A percentile compares a stretch with the other conserved stretches of the same genome.
phyloP scores from a whole-genome alignment of 2,888 invertebrate species.

The Drosophila niveifrons region DNA sequence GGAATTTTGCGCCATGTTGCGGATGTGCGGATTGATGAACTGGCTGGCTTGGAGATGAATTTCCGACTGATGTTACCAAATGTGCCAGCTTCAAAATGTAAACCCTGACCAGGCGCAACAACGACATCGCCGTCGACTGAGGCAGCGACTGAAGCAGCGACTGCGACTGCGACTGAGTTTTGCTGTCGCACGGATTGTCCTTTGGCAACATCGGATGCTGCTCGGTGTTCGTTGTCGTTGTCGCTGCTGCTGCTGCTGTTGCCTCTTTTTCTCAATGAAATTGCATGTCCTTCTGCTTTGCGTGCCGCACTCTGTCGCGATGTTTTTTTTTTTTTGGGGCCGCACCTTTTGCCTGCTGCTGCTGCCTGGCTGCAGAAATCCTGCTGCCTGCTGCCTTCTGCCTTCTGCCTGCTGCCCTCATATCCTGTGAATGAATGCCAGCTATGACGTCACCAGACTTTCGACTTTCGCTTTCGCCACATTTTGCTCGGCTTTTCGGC shows the following conservation, averaged over 20 bases:
- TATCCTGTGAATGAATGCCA: conserved; percentile 84
- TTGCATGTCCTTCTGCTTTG: conserved; percentile 2
- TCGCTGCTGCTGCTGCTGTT: conserved; percentile 9
- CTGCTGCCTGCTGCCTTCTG: conserved; percentile 11
- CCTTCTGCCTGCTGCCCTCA: conserved; percentile 22
- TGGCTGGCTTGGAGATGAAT: conserved; percentile 81
- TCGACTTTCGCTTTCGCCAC: conserved; percentile 30
- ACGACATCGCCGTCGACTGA: conserved; percentile 41
- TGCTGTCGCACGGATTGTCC: conserved; percentile 61
- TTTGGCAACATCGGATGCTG: conserved; percentile 55
- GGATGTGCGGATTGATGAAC: conserved; percentile 54
- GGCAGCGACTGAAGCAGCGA: conserved; percentile 50
- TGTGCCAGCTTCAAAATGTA: conserved; percentile 72
- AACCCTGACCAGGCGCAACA: conserved; percentile 74
- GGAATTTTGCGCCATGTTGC: background rate
- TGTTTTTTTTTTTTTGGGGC: background rate
- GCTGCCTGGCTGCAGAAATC: conserved; percentile 24
- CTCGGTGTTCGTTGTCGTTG: conserved; percentile 9
- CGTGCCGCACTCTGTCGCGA: conserved; percentile 1
- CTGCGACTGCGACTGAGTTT: conserved; percentile 13
- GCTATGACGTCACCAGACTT: conserved; percentile 79
- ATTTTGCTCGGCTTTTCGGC: background rate
- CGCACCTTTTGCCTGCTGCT: conserved; percentile 31
- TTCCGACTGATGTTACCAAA: conserved; percentile 83
- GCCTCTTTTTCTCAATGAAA: conserved; percentile 6